Conservation (phyloP, 2,113 vertebrate species). For the Neolamprologus sp. region DNA sequence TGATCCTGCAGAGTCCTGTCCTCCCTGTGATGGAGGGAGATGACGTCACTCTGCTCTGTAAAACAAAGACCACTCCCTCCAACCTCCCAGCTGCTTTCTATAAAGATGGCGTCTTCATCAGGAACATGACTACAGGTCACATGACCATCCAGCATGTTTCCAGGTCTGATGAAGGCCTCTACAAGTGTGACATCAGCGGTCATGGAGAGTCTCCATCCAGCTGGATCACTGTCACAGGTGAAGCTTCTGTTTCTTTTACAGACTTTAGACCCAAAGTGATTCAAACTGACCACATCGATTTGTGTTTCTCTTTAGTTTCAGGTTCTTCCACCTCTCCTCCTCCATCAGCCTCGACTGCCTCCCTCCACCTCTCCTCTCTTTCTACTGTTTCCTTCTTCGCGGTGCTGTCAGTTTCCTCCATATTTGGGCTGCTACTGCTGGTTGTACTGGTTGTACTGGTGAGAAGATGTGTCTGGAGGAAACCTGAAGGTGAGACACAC, state of each 20-base stretch:
- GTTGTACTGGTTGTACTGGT: background rate
- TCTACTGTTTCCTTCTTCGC: background rate
- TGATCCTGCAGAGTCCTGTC: background rate
- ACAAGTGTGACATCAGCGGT: background rate
- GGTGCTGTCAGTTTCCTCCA: background rate
- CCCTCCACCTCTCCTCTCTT: background rate
- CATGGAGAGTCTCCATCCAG: background rate
- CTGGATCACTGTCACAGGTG: background rate
- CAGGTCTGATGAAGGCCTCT: background rate
- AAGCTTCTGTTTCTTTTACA: fast-evolving
- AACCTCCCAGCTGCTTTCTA: background rate
- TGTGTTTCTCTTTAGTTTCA: background rate
- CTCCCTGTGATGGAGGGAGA: background rate
- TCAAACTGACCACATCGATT: fast-evolving
- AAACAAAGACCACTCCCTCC: background rate
- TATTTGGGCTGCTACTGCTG: fast-evolving
- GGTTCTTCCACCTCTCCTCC: background rate
- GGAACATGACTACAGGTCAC: fast-evolving
- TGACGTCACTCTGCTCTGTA: background rate
- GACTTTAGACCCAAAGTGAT: fast-evolving
- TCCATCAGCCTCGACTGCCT: background rate
- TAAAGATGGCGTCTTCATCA: fast-evolving
- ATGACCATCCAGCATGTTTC: background rate
- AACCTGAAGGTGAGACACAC: background rate
- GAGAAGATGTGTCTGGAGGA: background rate